Evolutionary conservation across 2,113 vertebrate genomes (phyloP).

Genomic region (Aegotheles bennettii): DNA sequence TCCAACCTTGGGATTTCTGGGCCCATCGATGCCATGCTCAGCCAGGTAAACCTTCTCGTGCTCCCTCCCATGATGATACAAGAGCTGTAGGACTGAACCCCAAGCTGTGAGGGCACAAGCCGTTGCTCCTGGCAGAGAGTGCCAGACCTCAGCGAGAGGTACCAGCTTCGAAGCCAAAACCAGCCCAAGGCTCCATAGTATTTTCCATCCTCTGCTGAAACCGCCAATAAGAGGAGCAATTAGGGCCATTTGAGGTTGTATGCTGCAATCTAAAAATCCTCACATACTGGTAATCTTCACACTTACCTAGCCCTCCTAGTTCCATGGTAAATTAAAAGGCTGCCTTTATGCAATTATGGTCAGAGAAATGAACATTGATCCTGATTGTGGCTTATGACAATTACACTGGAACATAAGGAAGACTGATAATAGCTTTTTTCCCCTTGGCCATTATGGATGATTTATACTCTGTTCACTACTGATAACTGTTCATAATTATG

Average conservation of each 20-base stretch:
- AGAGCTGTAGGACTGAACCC: background rate
- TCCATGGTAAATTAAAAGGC: constrained; percentile 64
- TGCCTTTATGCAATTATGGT: constrained; percentile 65
- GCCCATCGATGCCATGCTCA: background rate
- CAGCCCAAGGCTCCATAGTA: background rate
- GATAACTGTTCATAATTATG: constrained; percentile 69
- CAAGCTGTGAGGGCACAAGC: fast-evolving
- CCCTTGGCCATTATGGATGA: constrained; percentile 69
- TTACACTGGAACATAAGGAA: constrained; percentile 73
- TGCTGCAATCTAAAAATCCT: constrained; percentile 5
- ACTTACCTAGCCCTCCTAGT: constrained; percentile 58
- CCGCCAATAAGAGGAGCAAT: background rate
- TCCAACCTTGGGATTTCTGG: background rate
- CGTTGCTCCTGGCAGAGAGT: background rate
- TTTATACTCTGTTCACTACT: constrained; percentile 65
- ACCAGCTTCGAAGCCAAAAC: background rate
- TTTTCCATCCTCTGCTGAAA: background rate
- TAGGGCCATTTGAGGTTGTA: constrained; percentile 14
- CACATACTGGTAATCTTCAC: constrained; percentile 53
- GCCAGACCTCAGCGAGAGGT: background rate
- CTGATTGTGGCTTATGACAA: constrained; percentile 70
- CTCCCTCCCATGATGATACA: background rate
- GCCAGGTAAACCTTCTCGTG: background rate
- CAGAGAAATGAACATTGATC: constrained; percentile 71
- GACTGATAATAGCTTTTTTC: constrained; percentile 72